Percentiles rank a stretch among this genome's conserved stretches.
Conservation (phyloP, 2,113 vertebrate species). For the Leuciscus idus region DNA sequence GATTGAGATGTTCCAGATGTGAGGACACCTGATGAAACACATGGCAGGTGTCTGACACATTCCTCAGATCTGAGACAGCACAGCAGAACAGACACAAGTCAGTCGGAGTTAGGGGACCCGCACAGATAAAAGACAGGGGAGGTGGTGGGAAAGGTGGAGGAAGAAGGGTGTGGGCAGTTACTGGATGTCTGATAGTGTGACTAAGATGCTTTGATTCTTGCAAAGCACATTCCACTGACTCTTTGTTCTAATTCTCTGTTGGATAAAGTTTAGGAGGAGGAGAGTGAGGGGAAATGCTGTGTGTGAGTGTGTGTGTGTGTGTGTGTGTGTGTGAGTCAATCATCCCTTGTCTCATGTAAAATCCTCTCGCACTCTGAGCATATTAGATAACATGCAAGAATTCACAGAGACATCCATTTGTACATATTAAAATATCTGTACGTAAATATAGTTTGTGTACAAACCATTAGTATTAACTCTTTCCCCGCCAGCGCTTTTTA, state of each 20-base stretch:
- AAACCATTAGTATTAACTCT: neutral
- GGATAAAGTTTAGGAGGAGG: neutral
- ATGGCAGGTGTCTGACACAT: constrained; percentile 42
- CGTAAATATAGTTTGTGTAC: neutral
- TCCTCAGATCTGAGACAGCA: constrained; percentile 25
- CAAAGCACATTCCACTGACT: constrained; percentile 13
- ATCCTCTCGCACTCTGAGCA: neutral
- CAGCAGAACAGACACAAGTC: neutral
- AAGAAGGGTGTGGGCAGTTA: neutral
- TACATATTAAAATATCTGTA: neutral
- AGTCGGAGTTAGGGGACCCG: neutral
- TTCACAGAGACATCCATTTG: neutral
- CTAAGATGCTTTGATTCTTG: neutral
- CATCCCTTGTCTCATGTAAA: constrained; percentile 8
- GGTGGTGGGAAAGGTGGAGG: neutral
- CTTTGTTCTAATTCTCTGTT: constrained; percentile 24
- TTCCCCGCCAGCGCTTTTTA: no score
- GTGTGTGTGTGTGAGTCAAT: neutral
- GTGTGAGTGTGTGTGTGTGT: neutral
- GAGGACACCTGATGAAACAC: constrained; percentile 39
- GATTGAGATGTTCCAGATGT: constrained; percentile 4
- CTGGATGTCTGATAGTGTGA: constrained; percentile 23
- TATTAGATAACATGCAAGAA: neutral
- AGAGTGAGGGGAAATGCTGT: constrained; percentile 4
- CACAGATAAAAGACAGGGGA: neutral